These are phyloP conservation scores for Chironex yamaguchii DNA, from an alignment of 30 jellyfish, hydroid and myxozoan genomes.

Conservation along the genomic window DNA sequence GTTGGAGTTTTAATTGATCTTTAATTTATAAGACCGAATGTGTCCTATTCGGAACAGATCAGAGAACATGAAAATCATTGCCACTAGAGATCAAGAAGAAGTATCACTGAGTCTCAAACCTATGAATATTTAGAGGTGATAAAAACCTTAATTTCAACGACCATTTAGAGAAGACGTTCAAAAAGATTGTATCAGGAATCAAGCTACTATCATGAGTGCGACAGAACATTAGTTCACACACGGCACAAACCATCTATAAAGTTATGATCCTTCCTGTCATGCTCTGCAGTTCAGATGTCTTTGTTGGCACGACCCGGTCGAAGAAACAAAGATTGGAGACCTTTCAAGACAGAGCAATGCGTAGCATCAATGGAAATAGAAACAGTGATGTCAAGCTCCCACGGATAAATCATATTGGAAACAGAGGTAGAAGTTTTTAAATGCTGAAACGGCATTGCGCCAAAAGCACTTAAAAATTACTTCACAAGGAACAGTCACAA, in stretches of 20 bases:
- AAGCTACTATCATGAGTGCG: constrained; percentile 44
- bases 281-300: too few relatives aligned
- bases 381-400: too few relatives aligned
- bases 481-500: too few relatives aligned
- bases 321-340: constrained; percentile 33
- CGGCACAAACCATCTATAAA: constrained; percentile 31
- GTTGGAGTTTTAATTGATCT: too few relatives aligned
- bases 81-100: constrained; percentile 35
- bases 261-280: constrained; percentile 51
- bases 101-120: constrained; percentile 49
- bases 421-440: too few relatives aligned
- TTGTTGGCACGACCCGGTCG: too few relatives aligned
- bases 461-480: too few relatives aligned
- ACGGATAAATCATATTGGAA: too few relatives aligned
- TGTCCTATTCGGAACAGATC: constrained; percentile 46
- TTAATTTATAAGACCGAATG: constrained; percentile 62
- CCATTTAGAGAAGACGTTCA: constrained; percentile 26
- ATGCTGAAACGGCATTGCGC: too few relatives aligned
- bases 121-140: constrained; percentile 47
- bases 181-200: constrained; percentile 17
- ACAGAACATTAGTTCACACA: constrained; percentile 48
- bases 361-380: constrained; percentile 30
- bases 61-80: constrained; percentile 22
- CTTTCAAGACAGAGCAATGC: constrained; percentile 24
- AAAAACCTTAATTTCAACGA: constrained; percentile 21